A percentile compares a stretch with the other conserved stretches of the same genome.
These are phyloP conservation scores for Leptoclinus maculatus DNA, from an alignment of 2,797 vertebrate species.

Conservation along the genomic window DNA sequence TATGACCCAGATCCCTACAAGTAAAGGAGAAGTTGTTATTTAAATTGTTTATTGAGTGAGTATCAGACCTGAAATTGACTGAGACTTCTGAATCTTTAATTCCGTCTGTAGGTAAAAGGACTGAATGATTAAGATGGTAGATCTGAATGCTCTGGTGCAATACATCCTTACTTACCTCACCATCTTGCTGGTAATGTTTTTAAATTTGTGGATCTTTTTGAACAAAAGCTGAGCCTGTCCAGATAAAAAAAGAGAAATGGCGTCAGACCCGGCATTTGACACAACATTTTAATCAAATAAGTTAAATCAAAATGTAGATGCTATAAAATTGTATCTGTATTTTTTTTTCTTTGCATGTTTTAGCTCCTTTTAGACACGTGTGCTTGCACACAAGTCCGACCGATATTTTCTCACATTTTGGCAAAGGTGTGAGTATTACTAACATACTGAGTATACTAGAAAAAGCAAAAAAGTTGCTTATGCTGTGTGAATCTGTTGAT, in stretches of 20 bases:
- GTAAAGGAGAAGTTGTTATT: slow-evolving; percentile 16
- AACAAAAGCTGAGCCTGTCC: slow-evolving; percentile 84
- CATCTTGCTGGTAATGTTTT: slow-evolving; percentile 75
- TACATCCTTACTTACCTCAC: slow-evolving; percentile 73
- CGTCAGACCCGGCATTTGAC: neutral
- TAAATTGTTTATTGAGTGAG: slow-evolving; percentile 5
- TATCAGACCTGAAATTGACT: slow-evolving; percentile 8
- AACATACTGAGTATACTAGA: neutral
- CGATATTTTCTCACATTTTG: neutral
- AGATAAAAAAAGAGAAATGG: slow-evolving; percentile 24
- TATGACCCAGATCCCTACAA: slow-evolving; percentile 85
- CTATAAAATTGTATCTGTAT: neutral
- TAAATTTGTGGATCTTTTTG: slow-evolving; percentile 69
- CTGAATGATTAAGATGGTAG: neutral
- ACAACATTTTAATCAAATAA: neutral
- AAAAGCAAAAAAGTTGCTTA: neutral
- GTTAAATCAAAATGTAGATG: neutral
- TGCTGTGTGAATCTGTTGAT: neutral
- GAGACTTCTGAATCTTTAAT: neutral
- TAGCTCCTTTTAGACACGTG: neutral
- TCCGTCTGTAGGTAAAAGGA: neutral
- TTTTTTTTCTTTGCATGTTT: neutral
- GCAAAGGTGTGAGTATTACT: neutral
- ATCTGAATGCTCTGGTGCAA: slow-evolving; percentile 7
- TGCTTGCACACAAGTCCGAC: neutral